Evolutionary conservation across 2,888 invertebrate species (phyloP).

Genomic region (Eudasyphora cyanicolor): DNA sequence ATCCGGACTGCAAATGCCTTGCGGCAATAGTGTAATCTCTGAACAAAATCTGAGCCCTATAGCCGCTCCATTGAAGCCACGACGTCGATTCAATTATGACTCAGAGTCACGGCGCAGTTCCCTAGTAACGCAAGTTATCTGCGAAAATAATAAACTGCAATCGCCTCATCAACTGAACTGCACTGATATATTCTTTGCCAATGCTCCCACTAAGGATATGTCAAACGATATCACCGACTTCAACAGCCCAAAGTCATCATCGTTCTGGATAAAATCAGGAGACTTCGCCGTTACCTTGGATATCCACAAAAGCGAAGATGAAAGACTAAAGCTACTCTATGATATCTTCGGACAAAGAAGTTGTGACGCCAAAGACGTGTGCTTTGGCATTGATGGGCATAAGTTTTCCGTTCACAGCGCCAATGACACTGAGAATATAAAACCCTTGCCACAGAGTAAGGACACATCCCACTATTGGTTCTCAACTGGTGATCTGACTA

Average conservation of each 20-base stretch:
- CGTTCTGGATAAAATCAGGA: too few relatives aligned
- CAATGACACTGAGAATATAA: conserved; percentile 14
- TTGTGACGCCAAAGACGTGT: conserved; percentile 71
- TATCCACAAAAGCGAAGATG: conserved; percentile 67
- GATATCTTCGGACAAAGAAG: conserved; percentile 76
- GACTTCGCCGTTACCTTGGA: conserved; percentile 72
- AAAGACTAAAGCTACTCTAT: conserved; percentile 72
- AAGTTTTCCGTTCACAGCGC: conserved; percentile 68
- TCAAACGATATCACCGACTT: conserved; percentile 64
- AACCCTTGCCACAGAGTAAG: conserved; percentile 66
- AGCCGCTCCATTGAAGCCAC: conserved; percentile 34
- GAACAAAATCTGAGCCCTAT: conserved; percentile 72
- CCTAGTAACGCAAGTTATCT: too few relatives aligned
- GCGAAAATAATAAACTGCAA: conserved; percentile 66
- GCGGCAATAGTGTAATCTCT: conserved; percentile 19
- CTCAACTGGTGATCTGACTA: conserved; percentile 73
- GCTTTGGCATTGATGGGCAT: conserved; percentile 76
- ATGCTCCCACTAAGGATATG: conserved; percentile 68
- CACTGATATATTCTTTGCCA: too few relatives aligned
- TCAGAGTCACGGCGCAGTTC: too few relatives aligned
- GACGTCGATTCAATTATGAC: too few relatives aligned
- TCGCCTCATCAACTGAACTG: conserved; percentile 59
- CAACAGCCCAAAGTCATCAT: conserved; percentile 66
- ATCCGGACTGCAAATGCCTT: conserved; percentile 13
- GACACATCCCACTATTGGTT: conserved; percentile 79